A percentile compares a stretch with the other conserved stretches of the same genome.
Evolutionary conservation across 53 echinoderm and acorn worm genomes (phyloP).

Genomic region (Arbacia lixula): DNA sequence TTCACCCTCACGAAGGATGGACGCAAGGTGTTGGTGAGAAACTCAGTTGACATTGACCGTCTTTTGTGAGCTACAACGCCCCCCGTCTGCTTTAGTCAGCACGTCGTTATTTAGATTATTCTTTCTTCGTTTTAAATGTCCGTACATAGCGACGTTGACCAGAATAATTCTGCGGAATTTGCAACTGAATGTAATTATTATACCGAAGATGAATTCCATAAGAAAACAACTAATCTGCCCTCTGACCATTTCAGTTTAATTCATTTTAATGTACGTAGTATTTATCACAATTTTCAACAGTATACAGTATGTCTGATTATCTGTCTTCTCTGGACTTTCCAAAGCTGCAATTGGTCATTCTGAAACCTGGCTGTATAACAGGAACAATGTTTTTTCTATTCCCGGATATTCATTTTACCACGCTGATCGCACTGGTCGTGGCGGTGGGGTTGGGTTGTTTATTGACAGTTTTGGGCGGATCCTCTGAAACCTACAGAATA

Average conservation of each 20-base stretch:
- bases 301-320: too few species aligned
- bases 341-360: background rate
- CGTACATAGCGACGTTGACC: too few species aligned
- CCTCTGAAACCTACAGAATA: too few species aligned
- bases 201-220: background rate
- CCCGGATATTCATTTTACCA: background rate
- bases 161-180: too few species aligned
- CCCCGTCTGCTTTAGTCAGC: too few species aligned
- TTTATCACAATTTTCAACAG: conserved; percentile 12
- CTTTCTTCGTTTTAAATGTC: background rate
- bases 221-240: background rate
- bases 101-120: too few species aligned
- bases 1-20: conserved; percentile 4
- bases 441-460: conserved; percentile 20
- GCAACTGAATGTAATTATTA: conserved; percentile 16
- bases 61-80: too few species aligned
- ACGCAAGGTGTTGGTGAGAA: background rate
- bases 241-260: background rate
- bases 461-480: too few species aligned
- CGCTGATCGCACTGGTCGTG: background rate
- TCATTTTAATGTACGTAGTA: conserved; percentile 22
- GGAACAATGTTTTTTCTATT: background rate
- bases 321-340: too few species aligned
- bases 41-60: background rate
- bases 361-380: conserved; percentile 5